Percentiles rank a stretch among this genome's conserved stretches.
These are phyloP conservation scores for Oxyruncus cristatus DNA, from an alignment of 2,113 vertebrate genomes.

Conservation along the genomic window DNA sequence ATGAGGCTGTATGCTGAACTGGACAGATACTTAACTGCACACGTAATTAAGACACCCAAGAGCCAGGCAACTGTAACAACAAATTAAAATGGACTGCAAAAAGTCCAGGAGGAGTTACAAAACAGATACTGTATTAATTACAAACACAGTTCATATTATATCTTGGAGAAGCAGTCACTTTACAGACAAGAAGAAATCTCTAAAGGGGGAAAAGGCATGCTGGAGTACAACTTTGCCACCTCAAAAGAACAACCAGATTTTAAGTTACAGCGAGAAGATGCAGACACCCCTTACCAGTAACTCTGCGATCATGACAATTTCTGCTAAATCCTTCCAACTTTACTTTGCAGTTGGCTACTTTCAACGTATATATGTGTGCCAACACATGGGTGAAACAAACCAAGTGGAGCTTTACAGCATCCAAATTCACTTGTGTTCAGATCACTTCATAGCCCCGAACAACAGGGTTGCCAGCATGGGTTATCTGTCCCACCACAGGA, in stretches of 20 bases:
- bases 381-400: not conserved
- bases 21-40: not conserved
- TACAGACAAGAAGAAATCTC: not conserved
- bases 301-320: not conserved
- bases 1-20: not conserved
- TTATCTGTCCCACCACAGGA: not conserved
- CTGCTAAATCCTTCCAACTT: not conserved
- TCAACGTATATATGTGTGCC: fast-evolving
- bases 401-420: not conserved
- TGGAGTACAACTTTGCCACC: not conserved
- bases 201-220: not conserved
- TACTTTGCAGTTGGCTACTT: not conserved
- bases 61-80: not conserved
- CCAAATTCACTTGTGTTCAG: not conserved
- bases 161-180: not conserved
- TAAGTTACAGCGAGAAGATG: not conserved
- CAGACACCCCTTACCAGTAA: not conserved
- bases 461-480: not conserved
- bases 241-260: not conserved
- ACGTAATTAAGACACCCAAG: not conserved
- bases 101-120: not conserved
- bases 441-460: not conserved
- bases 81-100: not conserved
- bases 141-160: not conserved
- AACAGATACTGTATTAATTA: not conserved